Conservation (phyloP, 2,113 vertebrate genomes). For the Orycteropus afer region DNA sequence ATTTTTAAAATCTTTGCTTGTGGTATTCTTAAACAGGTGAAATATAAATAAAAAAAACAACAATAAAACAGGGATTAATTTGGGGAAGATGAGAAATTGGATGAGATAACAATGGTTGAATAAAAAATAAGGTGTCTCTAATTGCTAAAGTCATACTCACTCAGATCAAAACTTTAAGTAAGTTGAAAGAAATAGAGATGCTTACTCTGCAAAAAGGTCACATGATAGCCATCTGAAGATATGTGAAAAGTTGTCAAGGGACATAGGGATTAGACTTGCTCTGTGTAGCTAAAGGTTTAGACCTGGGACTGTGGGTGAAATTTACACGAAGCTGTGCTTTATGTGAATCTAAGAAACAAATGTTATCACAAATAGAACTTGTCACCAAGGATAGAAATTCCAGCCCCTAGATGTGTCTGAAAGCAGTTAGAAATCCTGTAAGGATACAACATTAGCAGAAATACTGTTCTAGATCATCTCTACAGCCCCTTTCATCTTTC, state of each 20-base stretch:
- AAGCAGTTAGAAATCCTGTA: neutral
- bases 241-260: neutral
- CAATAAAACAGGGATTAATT: neutral
- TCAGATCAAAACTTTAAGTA: neutral
- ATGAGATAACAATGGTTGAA: too few relatives aligned
- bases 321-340: neutral
- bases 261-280: neutral
- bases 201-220: neutral
- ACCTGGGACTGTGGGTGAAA: neutral
- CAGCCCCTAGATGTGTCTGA: neutral
- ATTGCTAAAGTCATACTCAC: too few relatives aligned
- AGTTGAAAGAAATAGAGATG: neutral
- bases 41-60: neutral
- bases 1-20: neutral
- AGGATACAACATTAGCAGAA: neutral
- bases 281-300: neutral
- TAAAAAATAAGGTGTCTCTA: neutral
- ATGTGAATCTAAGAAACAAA: neutral
- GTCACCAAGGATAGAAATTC: too few relatives aligned
- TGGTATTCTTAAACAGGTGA: neutral
- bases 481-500: neutral
- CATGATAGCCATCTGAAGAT: neutral
- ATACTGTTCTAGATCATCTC: rapidly evolving
- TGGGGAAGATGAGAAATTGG: neutral
- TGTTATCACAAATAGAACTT: neutral